These are phyloP conservation scores for Hydrozoanthus tunicans DNA, from an alignment of 64 coral and sea anemone genomes.

Conservation along the genomic window DNA sequence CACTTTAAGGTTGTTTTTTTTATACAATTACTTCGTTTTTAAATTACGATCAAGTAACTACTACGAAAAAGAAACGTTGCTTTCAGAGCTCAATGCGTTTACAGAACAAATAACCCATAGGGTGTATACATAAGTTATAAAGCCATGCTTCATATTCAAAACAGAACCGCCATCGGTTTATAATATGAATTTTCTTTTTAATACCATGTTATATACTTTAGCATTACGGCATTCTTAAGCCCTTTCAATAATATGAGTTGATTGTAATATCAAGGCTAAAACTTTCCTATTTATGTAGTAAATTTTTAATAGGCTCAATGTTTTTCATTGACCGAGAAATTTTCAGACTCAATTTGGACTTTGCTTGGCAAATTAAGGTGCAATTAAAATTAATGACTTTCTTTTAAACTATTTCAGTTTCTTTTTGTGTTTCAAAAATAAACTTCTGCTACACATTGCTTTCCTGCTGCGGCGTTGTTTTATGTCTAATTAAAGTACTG, in stretches of 20 bases:
- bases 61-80: neutral
- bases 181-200: slow-evolving; percentile 13
- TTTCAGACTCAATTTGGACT: slow-evolving; percentile 36
- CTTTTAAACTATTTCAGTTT: slow-evolving; percentile 53
- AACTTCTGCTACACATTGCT: slow-evolving; percentile 45
- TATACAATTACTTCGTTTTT: slow-evolving; percentile 6
- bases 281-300: neutral
- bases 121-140: neutral
- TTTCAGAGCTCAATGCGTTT: neutral
- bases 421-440: slow-evolving; percentile 39
- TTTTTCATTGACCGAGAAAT: neutral
- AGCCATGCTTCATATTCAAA: neutral
- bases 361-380: slow-evolving; percentile 51
- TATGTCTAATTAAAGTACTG: slow-evolving; percentile 40
- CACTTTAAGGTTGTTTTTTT: neutral
- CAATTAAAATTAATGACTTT: slow-evolving; percentile 64
- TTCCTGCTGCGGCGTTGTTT: neutral
- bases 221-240: slow-evolving; percentile 4
- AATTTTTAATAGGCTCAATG: slow-evolving; percentile 45
- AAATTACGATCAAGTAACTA: neutral
- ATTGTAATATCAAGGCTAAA: neutral
- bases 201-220: neutral
- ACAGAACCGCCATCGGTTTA: neutral
- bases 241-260: neutral
- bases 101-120: neutral